Evolutionary conservation across 2,113 vertebrate species (phyloP).

Genomic region (Hippopotamus amphibius): DNA sequence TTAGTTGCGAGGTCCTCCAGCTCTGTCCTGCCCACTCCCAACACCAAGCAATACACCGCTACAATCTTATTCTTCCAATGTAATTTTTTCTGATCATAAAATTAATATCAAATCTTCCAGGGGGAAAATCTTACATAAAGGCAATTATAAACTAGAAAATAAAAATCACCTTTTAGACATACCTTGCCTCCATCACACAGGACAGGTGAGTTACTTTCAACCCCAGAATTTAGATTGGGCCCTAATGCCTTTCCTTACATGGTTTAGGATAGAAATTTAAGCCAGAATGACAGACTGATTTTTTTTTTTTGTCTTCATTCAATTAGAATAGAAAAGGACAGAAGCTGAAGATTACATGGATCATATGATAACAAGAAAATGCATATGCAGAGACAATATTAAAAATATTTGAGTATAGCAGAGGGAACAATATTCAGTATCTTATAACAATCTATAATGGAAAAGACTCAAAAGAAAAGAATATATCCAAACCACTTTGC

Average conservation of each 20-base stretch:
- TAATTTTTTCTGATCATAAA: slow-evolving; percentile 34
- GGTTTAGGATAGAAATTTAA: not conserved
- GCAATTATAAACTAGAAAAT: slow-evolving; percentile 34
- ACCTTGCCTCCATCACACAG: not conserved
- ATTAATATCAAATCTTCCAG: not conserved
- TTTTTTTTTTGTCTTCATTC: slow-evolving; percentile 30
- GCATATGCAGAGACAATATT: not conserved
- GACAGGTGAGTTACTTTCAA: not conserved
- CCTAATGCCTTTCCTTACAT: not conserved
- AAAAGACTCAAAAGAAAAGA: not conserved
- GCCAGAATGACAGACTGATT: not conserved
- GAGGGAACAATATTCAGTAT: not conserved
- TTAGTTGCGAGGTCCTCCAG: rapidly evolving
- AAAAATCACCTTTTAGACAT: not conserved
- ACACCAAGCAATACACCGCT: not conserved
- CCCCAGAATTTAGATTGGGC: not conserved
- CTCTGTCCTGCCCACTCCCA: not conserved
- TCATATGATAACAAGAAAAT: not conserved
- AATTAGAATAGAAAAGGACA: not conserved
- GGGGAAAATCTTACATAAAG: not conserved
- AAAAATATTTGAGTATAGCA: not conserved
- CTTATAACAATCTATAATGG: not conserved
- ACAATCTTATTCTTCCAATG: not conserved
- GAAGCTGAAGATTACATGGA: not conserved
- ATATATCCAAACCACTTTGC: not conserved